Percentiles rank a stretch among this genome's conserved stretches.
These are phyloP conservation scores for Saccopteryx leptura DNA, from an alignment of 2,113 vertebrate genomes.

Conservation along the genomic window DNA sequence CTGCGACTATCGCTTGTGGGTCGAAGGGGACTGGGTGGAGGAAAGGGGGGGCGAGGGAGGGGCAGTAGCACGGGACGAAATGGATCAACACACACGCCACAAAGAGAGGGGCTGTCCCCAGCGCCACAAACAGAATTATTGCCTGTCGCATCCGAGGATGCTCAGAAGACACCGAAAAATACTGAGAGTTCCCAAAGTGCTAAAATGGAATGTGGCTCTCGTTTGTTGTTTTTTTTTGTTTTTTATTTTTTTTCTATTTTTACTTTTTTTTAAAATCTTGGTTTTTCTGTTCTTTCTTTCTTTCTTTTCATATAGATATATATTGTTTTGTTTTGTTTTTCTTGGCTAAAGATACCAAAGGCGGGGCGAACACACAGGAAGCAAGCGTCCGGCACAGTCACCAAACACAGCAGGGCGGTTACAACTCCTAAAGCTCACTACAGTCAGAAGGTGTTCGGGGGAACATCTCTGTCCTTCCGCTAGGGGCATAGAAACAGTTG, in stretches of 20 bases:
- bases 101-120: conserved; percentile 90
- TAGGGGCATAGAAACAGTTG: conserved; percentile 92
- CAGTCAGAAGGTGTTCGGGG: conserved; percentile 89
- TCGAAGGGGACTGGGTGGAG: conserved; percentile 80
- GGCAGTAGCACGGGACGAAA: conserved; percentile 90
- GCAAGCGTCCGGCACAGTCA: conserved; percentile 93
- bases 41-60: conserved; percentile 51
- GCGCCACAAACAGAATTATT: conserved; percentile 94
- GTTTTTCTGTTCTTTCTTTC: neutral
- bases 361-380: conserved; percentile 90
- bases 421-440: conserved; percentile 93
- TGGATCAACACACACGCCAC: conserved; percentile 92
- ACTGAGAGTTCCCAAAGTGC: conserved; percentile 90
- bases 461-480: conserved; percentile 88
- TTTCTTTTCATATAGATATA: conserved; percentile 18
- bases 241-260: neutral
- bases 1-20: conserved; percentile 91
- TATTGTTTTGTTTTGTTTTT: conserved; percentile 79
- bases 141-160: conserved; percentile 91
- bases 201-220: conserved; percentile 90
- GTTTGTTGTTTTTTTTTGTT: conserved; percentile 57
- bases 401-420: conserved; percentile 92
- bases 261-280: conserved; percentile 47
- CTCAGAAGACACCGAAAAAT: conserved; percentile 91
- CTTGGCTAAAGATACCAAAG: conserved; percentile 91